phyloP scores from a whole-genome alignment of 1,140 invertebrate genomes.

The Drosophila punjabiensis region DNA sequence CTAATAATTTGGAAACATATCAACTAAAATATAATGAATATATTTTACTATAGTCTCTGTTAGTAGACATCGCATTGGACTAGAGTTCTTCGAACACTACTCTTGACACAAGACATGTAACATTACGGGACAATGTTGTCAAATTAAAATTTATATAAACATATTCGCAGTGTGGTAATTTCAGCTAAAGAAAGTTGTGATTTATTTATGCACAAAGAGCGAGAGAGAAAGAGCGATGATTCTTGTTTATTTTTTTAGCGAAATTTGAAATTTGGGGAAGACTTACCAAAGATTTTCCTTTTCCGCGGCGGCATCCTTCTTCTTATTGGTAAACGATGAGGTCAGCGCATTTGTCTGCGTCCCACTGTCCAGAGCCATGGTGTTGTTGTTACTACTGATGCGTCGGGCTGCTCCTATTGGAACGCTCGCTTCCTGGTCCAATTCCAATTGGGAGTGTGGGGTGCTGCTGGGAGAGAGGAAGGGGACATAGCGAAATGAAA shows the following conservation, averaged over 20 bases:
- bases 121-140: background rate
- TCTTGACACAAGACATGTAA: background rate
- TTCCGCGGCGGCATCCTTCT: slow-evolving; percentile 78
- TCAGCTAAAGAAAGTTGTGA: slow-evolving; percentile 70
- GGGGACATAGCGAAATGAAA: slow-evolving; percentile 25
- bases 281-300: slow-evolving; percentile 84
- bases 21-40: background rate
- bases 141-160: background rate
- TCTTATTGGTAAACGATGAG: slow-evolving; percentile 82
- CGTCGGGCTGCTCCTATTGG: slow-evolving; percentile 29
- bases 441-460: slow-evolving; percentile 39
- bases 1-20: too few species aligned
- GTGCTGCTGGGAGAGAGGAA: slow-evolving; percentile 23
- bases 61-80: background rate
- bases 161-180: slow-evolving; percentile 51
- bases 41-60: too few species aligned
- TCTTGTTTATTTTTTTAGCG: slow-evolving; percentile 4
- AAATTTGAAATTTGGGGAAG: background rate
- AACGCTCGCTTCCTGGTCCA: slow-evolving; percentile 36
- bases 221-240: background rate
- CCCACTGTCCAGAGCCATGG: slow-evolving; percentile 79
- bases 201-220: slow-evolving; percentile 14
- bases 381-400: slow-evolving; percentile 25
- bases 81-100: background rate
- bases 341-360: slow-evolving; percentile 83